Conservation (phyloP, 2,113 vertebrate genomes). For the Neolamprologus modestus region DNA sequence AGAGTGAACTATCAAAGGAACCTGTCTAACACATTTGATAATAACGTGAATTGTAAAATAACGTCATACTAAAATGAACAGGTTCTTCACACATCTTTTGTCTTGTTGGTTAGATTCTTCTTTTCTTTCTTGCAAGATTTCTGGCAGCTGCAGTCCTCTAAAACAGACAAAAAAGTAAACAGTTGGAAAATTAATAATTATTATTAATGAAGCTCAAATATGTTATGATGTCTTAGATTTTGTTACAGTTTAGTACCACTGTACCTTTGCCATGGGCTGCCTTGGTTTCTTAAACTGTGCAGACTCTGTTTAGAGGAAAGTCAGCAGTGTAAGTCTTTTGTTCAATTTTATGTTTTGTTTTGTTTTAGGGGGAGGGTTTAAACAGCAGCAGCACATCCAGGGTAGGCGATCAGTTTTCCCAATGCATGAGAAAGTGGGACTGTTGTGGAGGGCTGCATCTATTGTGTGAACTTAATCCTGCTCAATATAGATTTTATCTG, state of each 20-base stretch:
- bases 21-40: neutral
- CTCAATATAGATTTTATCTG: neutral
- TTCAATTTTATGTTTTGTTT: neutral
- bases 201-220: neutral
- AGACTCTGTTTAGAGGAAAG: conserved; percentile 56
- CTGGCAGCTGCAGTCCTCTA: conserved; percentile 33
- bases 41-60: neutral
- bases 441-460: neutral
- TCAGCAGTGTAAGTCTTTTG: neutral
- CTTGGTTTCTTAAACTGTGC: conserved; percentile 70
- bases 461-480: neutral
- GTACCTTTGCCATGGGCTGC: conserved; percentile 52
- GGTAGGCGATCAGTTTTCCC: neutral
- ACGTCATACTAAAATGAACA: neutral
- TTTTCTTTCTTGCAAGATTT: conserved; percentile 40
- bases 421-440: neutral
- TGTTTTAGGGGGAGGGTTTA: neutral
- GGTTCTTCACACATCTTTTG: neutral
- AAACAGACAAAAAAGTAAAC: neutral
- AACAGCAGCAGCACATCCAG: neutral
- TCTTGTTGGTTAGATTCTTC: conserved; percentile 17
- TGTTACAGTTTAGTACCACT: neutral
- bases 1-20: neutral
- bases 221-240: neutral
- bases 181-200: neutral